Evolutionary conservation across 2,888 invertebrate species (phyloP), one percentile per base, ranked within the genome.

Genomic region (Cheilosia grossa): DNA sequence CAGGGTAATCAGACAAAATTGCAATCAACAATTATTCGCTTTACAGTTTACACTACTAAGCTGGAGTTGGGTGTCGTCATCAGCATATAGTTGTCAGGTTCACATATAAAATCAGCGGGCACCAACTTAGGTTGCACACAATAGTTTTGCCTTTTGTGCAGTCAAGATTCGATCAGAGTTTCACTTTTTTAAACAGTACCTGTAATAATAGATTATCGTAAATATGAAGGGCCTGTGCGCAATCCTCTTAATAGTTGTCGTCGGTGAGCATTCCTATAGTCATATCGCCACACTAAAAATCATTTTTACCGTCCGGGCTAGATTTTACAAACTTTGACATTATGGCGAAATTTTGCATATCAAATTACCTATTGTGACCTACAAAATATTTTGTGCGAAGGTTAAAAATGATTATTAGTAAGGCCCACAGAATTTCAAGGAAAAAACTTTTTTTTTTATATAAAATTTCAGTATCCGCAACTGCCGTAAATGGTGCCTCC

Each of bases 221-320:
- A 37, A 37, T 51, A 67, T 69, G 67, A 69, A 69, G 30, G 15
- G 30, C 19, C 10, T 56, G 54, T 67, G 19, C 44, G 44, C 44
- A 69, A 69, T 17, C 56, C 15, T 69, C 13, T 44, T 69, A 42
- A 21, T 69, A n/a, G 19, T 69, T 44, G 30, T 33, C 9, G 17
- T 33, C 21, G 56, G 67, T 69, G 42, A 56, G 67, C 13, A 44
- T 33, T 44, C 19, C 30, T 33, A 9, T 44, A 19, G 24, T 21
- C 19, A 5, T 27, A 27, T 1, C 6, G 27, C 5, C 6, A 1
- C 1, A 27, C 0, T 27, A 0, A 6, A 5, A 27, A 27, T 27
- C 6, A 27, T 27, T 27, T 6, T 6, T 27, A 27, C 5, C 6
- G 1, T 27, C 27, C 5, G 5, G 6, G 6, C 6, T 27, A 27